Conservation (phyloP, 2,797 vertebrate species). For the Falco biarmicus region DNA sequence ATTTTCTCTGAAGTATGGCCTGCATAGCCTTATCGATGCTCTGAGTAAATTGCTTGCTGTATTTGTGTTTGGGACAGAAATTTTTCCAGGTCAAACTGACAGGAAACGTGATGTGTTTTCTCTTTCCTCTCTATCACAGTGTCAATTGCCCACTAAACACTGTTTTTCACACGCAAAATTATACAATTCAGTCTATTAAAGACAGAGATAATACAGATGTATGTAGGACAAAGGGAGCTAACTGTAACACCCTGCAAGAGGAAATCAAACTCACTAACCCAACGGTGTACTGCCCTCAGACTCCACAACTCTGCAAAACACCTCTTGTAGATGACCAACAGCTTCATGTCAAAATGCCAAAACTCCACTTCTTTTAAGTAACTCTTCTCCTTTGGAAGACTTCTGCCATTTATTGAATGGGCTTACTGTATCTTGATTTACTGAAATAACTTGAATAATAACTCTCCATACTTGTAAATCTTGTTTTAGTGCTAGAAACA, state of each 20-base stretch:
- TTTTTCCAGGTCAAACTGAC: neutral
- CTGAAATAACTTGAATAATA: neutral
- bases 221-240: neutral
- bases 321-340: neutral
- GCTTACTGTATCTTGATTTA: neutral
- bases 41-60: neutral
- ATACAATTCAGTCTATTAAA: neutral
- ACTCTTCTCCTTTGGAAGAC: neutral
- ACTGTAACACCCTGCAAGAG: neutral
- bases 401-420: neutral
- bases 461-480: neutral
- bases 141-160: neutral
- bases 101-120: neutral
- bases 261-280: neutral
- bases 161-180: neutral
- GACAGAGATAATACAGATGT: neutral
- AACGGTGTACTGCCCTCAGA: neutral
- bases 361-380: neutral
- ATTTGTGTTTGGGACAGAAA: neutral
- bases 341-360: neutral
- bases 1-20: neutral
- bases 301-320: neutral
- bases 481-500: neutral
- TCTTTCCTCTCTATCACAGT: neutral
- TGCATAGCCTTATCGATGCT: neutral